Percentiles rank a stretch among this genome's conserved stretches.
Conservation (phyloP, 2,113 vertebrate genomes). For the Burhinus oedicnemus region DNA sequence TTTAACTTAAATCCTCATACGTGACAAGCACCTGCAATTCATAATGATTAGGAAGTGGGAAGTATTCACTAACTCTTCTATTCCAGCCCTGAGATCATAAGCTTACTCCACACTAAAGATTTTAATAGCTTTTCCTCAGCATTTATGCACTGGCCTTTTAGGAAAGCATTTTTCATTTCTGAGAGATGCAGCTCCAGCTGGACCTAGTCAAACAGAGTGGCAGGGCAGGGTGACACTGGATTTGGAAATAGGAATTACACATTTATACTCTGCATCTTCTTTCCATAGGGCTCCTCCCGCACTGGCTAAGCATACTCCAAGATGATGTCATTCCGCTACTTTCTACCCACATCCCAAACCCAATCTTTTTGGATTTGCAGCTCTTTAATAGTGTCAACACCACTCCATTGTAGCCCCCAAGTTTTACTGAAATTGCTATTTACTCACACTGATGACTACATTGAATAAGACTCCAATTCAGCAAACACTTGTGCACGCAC, state of each 20-base stretch:
- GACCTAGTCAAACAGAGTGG: not conserved
- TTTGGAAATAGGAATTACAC: not conserved
- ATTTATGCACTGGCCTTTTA: not conserved
- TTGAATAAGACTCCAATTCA: not conserved
- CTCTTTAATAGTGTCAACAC: not conserved
- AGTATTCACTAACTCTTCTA: not conserved
- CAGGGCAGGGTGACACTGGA: not conserved
- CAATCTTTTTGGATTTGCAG: not conserved
- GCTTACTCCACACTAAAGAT: not conserved
- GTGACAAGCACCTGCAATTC: not conserved
- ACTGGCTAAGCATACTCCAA: rapidly evolving
- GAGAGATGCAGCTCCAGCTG: not conserved
- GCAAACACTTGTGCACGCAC: not conserved
- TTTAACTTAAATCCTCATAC: not conserved
- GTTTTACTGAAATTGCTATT: not conserved
- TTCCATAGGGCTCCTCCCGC: not conserved
- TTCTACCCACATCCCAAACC: not conserved
- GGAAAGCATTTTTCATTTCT: not conserved
- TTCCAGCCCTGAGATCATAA: not conserved
- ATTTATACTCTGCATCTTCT: not conserved
- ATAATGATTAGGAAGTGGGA: not conserved
- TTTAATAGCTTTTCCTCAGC: not conserved
- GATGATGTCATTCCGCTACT: not conserved
- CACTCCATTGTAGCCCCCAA: not conserved
- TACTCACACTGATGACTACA: not conserved